Conservation (phyloP, 1,140 invertebrate genomes). For the Neuroterus valhalla region DNA sequence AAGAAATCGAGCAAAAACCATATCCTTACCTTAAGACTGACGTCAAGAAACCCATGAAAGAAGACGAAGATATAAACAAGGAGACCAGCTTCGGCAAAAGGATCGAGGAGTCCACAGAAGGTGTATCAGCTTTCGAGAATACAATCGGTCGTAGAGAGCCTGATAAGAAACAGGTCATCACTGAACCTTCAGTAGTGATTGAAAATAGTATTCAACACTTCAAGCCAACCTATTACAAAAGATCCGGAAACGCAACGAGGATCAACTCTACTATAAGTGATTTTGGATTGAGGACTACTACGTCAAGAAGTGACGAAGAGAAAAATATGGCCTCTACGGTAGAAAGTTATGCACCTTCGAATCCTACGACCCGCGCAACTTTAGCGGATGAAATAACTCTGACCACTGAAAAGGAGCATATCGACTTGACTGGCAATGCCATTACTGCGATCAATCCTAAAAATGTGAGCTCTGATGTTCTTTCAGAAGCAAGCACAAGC, state of each 20-base stretch:
- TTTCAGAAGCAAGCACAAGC: neutral
- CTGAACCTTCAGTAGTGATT: conserved; percentile 59
- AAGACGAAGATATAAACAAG: conserved; percentile 27
- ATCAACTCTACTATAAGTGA: conserved; percentile 22
- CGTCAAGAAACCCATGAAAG: conserved; percentile 1
- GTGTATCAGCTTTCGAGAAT: conserved; percentile 61
- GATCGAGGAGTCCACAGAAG: conserved; percentile 43
- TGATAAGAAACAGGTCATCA: conserved; percentile 57
- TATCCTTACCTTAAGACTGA: conserved; percentile 52
- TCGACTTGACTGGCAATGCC: neutral
- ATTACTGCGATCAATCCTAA: neutral
- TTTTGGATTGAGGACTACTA: neutral
- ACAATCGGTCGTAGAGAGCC: conserved; percentile 58
- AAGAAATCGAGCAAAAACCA: conserved; percentile 46
- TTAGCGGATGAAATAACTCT: neutral
- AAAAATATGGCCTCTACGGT: neutral
- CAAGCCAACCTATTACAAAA: conserved; percentile 51
- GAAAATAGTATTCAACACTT: conserved; percentile 64
- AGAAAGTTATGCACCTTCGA: neutral
- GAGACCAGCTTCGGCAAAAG: neutral
- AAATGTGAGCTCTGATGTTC: neutral
- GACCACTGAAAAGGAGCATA: neutral
- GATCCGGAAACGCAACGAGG: conserved; percentile 48
- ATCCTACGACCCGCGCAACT: neutral
- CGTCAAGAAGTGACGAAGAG: conserved; percentile 9